These are phyloP conservation scores for Tineola bisselliella DNA, from an alignment of 2,888 invertebrate genomes.

Conservation along the genomic window DNA sequence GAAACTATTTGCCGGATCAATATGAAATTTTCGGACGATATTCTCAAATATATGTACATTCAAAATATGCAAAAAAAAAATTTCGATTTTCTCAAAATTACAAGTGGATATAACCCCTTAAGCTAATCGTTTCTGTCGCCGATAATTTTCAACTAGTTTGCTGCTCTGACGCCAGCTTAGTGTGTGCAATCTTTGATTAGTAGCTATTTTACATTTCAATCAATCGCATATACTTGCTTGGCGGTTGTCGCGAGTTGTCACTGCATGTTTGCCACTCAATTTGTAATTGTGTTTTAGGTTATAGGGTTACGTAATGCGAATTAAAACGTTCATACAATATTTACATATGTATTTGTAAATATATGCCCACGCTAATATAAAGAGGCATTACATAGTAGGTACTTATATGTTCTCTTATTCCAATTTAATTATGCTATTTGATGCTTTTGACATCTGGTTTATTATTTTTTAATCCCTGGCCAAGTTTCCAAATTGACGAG, in stretches of 20 bases:
- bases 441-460: background rate
- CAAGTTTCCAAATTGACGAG: constrained; percentile 45
- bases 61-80: no score
- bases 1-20: no score
- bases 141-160: constrained; percentile 17
- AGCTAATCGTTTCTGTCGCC: constrained; percentile 39
- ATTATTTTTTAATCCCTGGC: constrained; percentile 29
- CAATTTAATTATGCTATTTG: no score
- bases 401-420: no score
- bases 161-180: constrained; percentile 33
- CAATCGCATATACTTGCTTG: constrained; percentile 34
- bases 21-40: no score
- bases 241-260: constrained; percentile 6
- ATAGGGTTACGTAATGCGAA: background rate
- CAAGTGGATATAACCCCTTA: no score
- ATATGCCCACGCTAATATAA: background rate
- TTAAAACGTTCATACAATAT: background rate
- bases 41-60: no score
- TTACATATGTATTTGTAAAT: background rate
- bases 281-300: background rate
- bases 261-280: background rate
- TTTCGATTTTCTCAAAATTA: no score
- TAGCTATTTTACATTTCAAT: constrained; percentile 43
- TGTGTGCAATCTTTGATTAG: constrained; percentile 34
- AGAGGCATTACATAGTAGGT: background rate